These are phyloP conservation scores for Epirrita christyi DNA, from an alignment of 2,888 invertebrate species.

Conservation along the genomic window DNA sequence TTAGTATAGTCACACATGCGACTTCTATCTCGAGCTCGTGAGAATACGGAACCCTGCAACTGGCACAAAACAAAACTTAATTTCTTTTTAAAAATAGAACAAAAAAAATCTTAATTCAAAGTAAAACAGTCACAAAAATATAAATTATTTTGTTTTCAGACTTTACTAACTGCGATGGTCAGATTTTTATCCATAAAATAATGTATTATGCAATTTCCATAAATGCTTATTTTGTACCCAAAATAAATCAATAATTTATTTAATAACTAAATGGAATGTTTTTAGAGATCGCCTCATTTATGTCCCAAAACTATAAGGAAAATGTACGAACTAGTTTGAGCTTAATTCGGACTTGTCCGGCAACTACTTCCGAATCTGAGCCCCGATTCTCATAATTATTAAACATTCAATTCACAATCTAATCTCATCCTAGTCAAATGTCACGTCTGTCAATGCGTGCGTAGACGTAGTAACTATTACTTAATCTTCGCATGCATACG, in stretches of 20 bases:
- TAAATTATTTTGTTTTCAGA: slow-evolving; percentile 44
- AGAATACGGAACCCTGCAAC: slow-evolving; percentile 1
- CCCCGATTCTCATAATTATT: too few species aligned
- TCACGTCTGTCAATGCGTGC: too few species aligned
- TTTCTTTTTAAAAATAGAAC: background rate
- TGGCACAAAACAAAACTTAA: background rate
- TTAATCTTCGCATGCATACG: too few species aligned
- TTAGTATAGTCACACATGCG: background rate
- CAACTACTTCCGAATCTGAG: slow-evolving; percentile 48
- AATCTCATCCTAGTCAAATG: too few species aligned
- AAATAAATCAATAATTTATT: slow-evolving; percentile 19
- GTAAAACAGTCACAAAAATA: slow-evolving; percentile 52
- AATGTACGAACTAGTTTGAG: too few species aligned
- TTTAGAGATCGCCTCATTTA: slow-evolving; percentile 41
- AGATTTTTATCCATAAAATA: slow-evolving; percentile 47
- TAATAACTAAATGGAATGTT: slow-evolving; percentile 46
- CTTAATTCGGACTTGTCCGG: too few species aligned
- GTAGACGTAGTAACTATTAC: too few species aligned
- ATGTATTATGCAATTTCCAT: slow-evolving; percentile 6
- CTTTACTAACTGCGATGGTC: slow-evolving; percentile 60
- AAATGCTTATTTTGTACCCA: slow-evolving; percentile 38
- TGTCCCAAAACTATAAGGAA: too few species aligned
- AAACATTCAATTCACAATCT: too few species aligned
- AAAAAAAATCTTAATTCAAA: slow-evolving; percentile 27
- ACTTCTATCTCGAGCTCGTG: background rate